Conservation (phyloP, 2,797 vertebrate genomes). For the Hapalemur alaotrensis region DNA sequence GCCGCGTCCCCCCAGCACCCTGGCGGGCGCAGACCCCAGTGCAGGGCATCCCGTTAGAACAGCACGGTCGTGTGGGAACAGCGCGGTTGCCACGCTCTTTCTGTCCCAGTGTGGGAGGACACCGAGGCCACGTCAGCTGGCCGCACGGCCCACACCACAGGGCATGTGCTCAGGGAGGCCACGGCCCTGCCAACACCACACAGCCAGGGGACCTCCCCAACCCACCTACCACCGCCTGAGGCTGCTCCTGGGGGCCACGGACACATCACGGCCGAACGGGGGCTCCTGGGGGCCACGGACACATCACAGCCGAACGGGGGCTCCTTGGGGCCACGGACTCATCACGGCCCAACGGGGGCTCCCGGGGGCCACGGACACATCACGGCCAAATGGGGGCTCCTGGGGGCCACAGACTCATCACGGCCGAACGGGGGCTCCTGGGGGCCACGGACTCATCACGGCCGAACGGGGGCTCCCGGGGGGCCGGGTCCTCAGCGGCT, state of each 20-base stretch:
- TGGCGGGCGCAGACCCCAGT: neutral
- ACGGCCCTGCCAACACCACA: neutral
- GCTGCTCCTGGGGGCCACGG: neutral
- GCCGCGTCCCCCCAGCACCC: neutral
- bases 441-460: no score
- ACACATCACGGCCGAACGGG: accelerated
- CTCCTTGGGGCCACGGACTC: no score
- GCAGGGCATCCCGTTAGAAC: no score
- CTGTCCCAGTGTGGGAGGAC: neutral
- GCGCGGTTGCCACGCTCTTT: neutral
- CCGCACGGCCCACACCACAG: neutral
- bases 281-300: no score
- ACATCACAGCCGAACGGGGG: no score
- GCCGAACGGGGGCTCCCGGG: no score
- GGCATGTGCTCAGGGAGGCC: neutral
- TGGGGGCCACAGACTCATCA: no score
- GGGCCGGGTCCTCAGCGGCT: accelerated
- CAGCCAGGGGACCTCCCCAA: accelerated
- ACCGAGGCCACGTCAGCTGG: neutral
- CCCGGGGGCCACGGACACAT: no score
- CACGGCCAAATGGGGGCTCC: no score
- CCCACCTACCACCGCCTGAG: neutral
- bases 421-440: no score
- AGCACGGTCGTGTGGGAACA: no score
- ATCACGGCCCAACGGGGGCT: no score